These are phyloP conservation scores for Achlya flavicornis DNA, from an alignment of 2,888 invertebrate genomes.

Conservation along the genomic window DNA sequence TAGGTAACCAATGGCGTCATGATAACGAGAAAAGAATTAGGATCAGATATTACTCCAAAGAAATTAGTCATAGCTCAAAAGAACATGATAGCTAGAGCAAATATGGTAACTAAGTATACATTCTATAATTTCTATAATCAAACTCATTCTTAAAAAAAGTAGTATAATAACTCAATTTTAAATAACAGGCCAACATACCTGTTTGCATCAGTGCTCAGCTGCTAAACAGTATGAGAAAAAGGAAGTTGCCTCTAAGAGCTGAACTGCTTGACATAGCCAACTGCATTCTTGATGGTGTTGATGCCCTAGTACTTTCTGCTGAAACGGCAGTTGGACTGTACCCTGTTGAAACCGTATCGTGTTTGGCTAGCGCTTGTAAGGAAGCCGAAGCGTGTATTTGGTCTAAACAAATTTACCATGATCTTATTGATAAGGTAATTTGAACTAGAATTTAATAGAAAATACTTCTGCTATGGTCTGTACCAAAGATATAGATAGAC, in stretches of 20 bases:
- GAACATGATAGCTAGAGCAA: conserved; percentile 78
- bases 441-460: not conserved
- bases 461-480: no score
- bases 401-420: conserved; percentile 73
- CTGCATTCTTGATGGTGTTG: conserved; percentile 89
- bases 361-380: conserved; percentile 79
- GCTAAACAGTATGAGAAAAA: conserved; percentile 64
- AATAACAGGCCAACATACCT: conserved; percentile 63
- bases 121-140: not conserved
- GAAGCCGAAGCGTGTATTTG: conserved; percentile 89
- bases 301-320: conserved; percentile 87
- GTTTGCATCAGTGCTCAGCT: conserved; percentile 63
- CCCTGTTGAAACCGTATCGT: conserved; percentile 79
- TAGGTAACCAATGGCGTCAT: conserved; percentile 86
- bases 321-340: conserved; percentile 87
- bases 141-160: conserved; percentile 13
- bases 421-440: conserved; percentile 63
- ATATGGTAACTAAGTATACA: conserved; percentile 50
- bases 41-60: conserved; percentile 76
- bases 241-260: conserved; percentile 75
- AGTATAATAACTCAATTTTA: not conserved
- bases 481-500: no score
- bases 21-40: conserved; percentile 85
- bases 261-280: conserved; percentile 89
- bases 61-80: conserved; percentile 82